These are phyloP conservation scores for Steinernema hermaphroditum DNA, from an alignment of 2,888 invertebrate species.

Conservation along the genomic window DNA sequence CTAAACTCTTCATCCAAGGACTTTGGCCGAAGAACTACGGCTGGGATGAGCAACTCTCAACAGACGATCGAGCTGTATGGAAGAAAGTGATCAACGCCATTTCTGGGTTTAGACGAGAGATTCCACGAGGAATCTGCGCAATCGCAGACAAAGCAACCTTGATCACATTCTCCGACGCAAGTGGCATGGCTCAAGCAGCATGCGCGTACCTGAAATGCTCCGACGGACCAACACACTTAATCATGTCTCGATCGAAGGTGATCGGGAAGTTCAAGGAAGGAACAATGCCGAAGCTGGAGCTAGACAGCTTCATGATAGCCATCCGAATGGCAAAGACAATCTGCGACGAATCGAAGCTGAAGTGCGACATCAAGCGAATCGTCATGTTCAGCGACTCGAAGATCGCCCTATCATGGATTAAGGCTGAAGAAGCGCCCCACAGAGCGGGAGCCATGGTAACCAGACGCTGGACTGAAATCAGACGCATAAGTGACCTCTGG, in stretches of 20 bases:
- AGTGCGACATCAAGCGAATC: not conserved
- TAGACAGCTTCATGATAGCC: not conserved
- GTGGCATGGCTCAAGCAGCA: not conserved
- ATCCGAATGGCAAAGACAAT: not conserved
- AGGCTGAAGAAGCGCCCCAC: not conserved
- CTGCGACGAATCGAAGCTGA: not conserved
- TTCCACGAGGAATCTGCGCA: not conserved
- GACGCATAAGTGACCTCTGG: not conserved
- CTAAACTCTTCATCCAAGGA: slow-evolving; percentile 32
- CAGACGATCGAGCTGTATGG: not conserved
- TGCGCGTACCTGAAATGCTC: slow-evolving; percentile 8
- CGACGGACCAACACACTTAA: not conserved
- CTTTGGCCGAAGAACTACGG: slow-evolving; percentile 16
- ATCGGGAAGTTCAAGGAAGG: not conserved
- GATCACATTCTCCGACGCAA: slow-evolving; percentile 33
- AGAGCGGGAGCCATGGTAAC: not conserved
- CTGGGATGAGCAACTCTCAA: slow-evolving; percentile 34
- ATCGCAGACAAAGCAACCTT: not conserved
- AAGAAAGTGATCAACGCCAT: not conserved
- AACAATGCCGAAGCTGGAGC: not conserved
- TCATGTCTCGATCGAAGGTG: not conserved
- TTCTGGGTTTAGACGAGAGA: not conserved
- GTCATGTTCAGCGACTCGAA: not conserved
- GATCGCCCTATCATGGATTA: not conserved
- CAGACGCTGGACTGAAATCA: not conserved